These are phyloP conservation scores for Dendroctonus valens DNA, from an alignment of 1,140 invertebrate genomes.

Conservation along the genomic window DNA sequence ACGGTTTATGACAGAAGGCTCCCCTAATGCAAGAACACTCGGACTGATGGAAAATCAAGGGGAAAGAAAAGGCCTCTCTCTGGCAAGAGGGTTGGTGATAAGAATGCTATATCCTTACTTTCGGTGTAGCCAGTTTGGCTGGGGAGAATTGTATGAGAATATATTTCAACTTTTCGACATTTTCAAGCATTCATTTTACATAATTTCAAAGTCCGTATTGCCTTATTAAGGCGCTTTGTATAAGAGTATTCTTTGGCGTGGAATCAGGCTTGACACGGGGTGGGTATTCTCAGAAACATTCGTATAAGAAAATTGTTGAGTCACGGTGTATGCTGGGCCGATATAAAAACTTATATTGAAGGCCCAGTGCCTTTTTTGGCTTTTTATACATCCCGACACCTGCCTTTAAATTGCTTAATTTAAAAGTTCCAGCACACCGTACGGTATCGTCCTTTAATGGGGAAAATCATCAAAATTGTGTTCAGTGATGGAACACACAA, in stretches of 20 bases:
- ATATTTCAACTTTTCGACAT: no score
- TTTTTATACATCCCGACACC: conserved; percentile 32
- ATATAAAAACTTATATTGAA: conserved; percentile 34
- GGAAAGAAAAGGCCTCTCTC: conserved; percentile 18
- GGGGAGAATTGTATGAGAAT: background rate
- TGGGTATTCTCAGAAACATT: conserved; percentile 31
- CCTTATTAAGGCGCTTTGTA: conserved; percentile 5
- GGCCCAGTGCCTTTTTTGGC: conserved; percentile 33
- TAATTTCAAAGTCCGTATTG: background rate
- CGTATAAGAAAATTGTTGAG: conserved; percentile 27
- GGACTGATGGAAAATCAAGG: conserved; percentile 35
- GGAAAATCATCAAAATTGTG: background rate
- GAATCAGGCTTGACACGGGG: conserved; percentile 23
- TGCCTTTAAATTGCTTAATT: conserved; percentile 35
- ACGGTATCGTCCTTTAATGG: conserved; percentile 29
- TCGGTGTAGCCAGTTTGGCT: no score
- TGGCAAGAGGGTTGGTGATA: conserved; percentile 25
- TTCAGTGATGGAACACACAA: no score
- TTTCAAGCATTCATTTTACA: no score
- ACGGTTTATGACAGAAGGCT: conserved; percentile 27
- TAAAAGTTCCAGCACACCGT: conserved; percentile 29
- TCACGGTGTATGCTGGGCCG: conserved; percentile 31
- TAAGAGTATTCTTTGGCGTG: conserved; percentile 7
- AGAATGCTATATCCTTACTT: background rate
- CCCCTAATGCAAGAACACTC: conserved; percentile 42